Conservation (phyloP, 2,797 vertebrate genomes). For the Etheostoma nigrum region DNA sequence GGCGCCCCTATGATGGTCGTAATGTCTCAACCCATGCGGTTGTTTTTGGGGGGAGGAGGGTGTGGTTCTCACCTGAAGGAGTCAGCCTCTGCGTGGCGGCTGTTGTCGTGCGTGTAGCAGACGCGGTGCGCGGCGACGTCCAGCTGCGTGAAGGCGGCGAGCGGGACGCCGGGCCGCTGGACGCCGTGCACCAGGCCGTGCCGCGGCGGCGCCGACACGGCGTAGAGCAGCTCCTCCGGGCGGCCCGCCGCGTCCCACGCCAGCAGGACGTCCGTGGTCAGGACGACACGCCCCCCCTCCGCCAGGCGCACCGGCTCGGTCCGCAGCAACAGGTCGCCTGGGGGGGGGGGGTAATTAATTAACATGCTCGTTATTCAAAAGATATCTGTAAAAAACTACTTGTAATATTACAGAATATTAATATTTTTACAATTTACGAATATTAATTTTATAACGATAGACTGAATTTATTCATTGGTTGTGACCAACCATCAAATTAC, state of each 20-base stretch:
- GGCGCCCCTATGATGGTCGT: no score
- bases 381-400: no score
- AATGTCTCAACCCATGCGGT: no score
- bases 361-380: no score
- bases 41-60: no score
- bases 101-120: conserved; percentile 89
- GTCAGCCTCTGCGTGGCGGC: conserved; percentile 80
- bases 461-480: no score
- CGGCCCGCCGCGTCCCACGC: conserved; percentile 90
- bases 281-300: conserved; percentile 93
- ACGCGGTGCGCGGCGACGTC: conserved; percentile 91
- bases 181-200: conserved; percentile 92
- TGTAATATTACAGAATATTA: no score
- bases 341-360: neutral
- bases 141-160: conserved; percentile 90
- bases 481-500: no score
- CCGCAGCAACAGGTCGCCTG: conserved; percentile 90
- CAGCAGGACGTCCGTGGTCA: conserved; percentile 93
- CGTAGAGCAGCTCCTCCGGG: conserved; percentile 91
- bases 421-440: no score
- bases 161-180: conserved; percentile 87
- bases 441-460: no score
- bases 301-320: conserved; percentile 89
- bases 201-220: conserved; percentile 87
- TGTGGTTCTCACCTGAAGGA: conserved; percentile 85